Conservation (phyloP, 2,888 invertebrate genomes). For the Subacronicta megacephala region DNA sequence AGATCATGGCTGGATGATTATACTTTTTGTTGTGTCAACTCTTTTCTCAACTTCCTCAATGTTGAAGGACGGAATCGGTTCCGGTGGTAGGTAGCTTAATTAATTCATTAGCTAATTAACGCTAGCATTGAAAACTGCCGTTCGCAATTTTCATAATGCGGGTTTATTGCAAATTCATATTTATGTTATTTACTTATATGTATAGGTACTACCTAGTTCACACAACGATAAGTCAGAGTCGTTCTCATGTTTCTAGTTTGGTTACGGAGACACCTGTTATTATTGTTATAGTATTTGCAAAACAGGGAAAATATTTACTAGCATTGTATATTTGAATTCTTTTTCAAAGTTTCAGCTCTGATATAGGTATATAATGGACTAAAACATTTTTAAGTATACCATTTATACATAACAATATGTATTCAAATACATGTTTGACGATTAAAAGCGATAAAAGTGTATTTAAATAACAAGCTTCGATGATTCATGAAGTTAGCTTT, state of each 20-base stretch:
- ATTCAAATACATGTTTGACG: too few species aligned
- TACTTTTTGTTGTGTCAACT: slow-evolving; percentile 59
- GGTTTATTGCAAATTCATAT: slow-evolving; percentile 25
- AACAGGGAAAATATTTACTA: slow-evolving; percentile 24
- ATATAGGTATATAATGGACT: too few species aligned
- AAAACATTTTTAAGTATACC: too few species aligned
- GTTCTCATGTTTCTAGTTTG: slow-evolving; percentile 50
- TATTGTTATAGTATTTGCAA: slow-evolving; percentile 34
- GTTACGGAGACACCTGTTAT: slow-evolving; percentile 31
- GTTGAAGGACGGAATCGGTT: slow-evolving; percentile 69
- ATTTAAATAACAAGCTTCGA: neutral
- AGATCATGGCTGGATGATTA: slow-evolving; percentile 50
- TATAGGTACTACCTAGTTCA: slow-evolving; percentile 26
- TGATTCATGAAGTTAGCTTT: neutral
- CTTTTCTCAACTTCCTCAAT: slow-evolving; percentile 70
- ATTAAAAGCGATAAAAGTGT: too few species aligned
- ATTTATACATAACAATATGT: too few species aligned
- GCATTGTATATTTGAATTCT: too few species aligned
- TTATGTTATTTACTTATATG: slow-evolving; percentile 38
- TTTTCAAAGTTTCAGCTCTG: slow-evolving; percentile 8
- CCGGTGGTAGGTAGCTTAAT: slow-evolving; percentile 64
- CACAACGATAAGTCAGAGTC: slow-evolving; percentile 51
- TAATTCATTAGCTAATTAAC: slow-evolving; percentile 63
- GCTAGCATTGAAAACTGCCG: slow-evolving; percentile 56
- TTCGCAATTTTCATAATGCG: slow-evolving; percentile 41